phyloP scores from a whole-genome alignment of 2,797 vertebrate species.

The Knipowitschia caucasica region DNA sequence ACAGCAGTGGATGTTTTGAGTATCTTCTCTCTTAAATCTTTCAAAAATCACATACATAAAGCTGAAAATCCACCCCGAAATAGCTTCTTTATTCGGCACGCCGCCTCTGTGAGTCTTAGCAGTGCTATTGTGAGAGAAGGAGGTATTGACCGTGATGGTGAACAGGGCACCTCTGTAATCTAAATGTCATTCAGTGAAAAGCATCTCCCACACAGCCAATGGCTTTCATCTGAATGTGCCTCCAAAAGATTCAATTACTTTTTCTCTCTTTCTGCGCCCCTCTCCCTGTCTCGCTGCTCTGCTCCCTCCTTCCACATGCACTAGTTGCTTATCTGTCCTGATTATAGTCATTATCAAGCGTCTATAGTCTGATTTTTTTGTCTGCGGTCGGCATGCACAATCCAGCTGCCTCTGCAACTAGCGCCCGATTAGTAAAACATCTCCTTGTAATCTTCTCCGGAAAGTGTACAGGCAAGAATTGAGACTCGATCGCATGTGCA shows the following conservation, averaged over 20 bases:
- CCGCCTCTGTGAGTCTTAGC: constrained; percentile 51
- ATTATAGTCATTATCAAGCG: constrained; percentile 79
- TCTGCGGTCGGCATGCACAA: constrained; percentile 56
- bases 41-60: constrained; percentile 34
- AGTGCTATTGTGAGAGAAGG: constrained; percentile 68
- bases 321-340: constrained; percentile 76
- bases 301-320: constrained; percentile 61
- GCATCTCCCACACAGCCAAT: constrained; percentile 73
- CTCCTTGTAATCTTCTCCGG: constrained; percentile 27
- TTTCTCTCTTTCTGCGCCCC: constrained; percentile 71
- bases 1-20: constrained; percentile 22
- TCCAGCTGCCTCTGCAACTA: constrained; percentile 63
- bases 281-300: constrained; percentile 53
- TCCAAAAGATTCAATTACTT: constrained; percentile 80
- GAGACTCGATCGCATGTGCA: constrained; percentile 22
- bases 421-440: constrained; percentile 54
- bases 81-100: constrained; percentile 46
- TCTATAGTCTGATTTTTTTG: constrained; percentile 70
- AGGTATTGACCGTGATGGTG: constrained; percentile 73
- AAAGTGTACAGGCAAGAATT: background rate
- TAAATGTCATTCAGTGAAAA: constrained; percentile 78
- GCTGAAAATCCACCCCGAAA: constrained; percentile 47
- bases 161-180: constrained; percentile 75
- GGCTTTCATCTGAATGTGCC: constrained; percentile 73
- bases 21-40: constrained; percentile 34